Base-by-base conservation (phyloP, 2,113 vertebrate species). In the Neofelis nebulosa region DNA sequence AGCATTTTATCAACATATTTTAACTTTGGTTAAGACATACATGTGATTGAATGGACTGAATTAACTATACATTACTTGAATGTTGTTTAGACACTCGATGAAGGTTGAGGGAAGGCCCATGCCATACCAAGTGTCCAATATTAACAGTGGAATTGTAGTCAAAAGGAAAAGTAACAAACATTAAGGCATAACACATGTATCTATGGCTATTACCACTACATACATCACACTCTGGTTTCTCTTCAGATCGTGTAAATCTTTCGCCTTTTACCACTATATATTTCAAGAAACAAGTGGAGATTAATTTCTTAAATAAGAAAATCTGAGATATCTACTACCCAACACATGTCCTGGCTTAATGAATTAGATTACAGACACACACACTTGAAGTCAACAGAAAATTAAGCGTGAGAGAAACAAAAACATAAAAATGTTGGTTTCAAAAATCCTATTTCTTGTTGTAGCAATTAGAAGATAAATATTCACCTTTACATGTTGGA, bases 401-500 rank as follows among this genome's bases (percentile, higher is more conserved):
- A 55, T 19, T 21, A 36, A 87, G 3, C 89, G 29, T 5, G 21
- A n/a, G 21, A n/a, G 33, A 57, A 13, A 18, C 48, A 50, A 50
- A 50, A 50, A 13, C 48, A 41, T 41, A 19, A 23, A 36, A 21
- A 1, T 1, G 4, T 55, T 66, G 29, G 61, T 36, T 31, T 13
- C n/a, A 50, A 50, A 31, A 79, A 31, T 66, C 12, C 14, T 15
- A 68, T 76, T 71, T 31, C 8, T 88, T 27, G 2, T 55, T 73
- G 81, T 4, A 66, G 0, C 1, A n/a, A 16, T 7, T n/a, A 3
- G 14, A 45, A 81, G 18, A 69, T 9, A 80, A 88, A 69, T 84
- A 96, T 91, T 95, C 98, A 99, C 99, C 98, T 98, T 98, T 97
- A 93, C 99, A 99, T 0, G 9, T 91, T 21, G 99, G 99, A 33